Percentiles rank a stretch among this genome's conserved stretches.
Evolutionary conservation across 2,113 vertebrate species (phyloP).

Genomic region (Microtus montanus): DNA sequence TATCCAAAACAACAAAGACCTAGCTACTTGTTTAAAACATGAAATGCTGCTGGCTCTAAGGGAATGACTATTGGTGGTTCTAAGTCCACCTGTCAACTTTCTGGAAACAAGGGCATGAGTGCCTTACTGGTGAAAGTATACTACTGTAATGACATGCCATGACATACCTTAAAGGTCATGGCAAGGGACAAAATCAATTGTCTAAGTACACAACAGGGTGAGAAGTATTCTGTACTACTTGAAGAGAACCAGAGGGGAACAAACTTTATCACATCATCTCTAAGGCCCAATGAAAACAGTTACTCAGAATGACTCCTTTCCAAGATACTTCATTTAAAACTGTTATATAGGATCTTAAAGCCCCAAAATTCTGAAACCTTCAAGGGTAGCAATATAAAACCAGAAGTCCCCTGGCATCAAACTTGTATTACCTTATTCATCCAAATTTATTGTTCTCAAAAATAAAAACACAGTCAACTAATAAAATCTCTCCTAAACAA

Average conservation of each 20-base stretch:
- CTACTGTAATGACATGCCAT: not conserved
- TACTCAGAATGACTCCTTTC: slow-evolving; percentile 21
- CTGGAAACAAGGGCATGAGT: not conserved
- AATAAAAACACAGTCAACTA: slow-evolving; percentile 60
- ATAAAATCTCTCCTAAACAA: slow-evolving; percentile 65
- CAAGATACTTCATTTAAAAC: slow-evolving; percentile 55
- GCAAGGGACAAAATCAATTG: slow-evolving; percentile 10
- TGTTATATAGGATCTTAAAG: slow-evolving; percentile 50
- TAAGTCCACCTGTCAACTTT: slow-evolving; percentile 16
- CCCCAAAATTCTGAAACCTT: slow-evolving; percentile 66
- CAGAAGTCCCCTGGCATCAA: slow-evolving; percentile 65
- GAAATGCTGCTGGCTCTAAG: slow-evolving; percentile 28
- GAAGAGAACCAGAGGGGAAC: slow-evolving; percentile 22
- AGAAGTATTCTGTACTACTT: slow-evolving; percentile 39
- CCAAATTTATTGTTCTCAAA: slow-evolving; percentile 16
- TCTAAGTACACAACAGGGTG: not conserved
- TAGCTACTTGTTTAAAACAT: slow-evolving; percentile 41
- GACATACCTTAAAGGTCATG: slow-evolving; percentile 50
- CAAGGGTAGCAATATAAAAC: slow-evolving; percentile 59
- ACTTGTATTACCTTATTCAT: slow-evolving; percentile 14
- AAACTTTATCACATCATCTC: slow-evolving; percentile 22
- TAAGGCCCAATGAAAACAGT: slow-evolving; percentile 21
- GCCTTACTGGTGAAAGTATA: slow-evolving; percentile 7
- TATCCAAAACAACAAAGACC: slow-evolving; percentile 34
- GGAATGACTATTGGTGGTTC: slow-evolving; percentile 15